Evolutionary conservation across 2,113 vertebrate genomes (phyloP).

Genomic region (Erinaceus europaeus): DNA sequence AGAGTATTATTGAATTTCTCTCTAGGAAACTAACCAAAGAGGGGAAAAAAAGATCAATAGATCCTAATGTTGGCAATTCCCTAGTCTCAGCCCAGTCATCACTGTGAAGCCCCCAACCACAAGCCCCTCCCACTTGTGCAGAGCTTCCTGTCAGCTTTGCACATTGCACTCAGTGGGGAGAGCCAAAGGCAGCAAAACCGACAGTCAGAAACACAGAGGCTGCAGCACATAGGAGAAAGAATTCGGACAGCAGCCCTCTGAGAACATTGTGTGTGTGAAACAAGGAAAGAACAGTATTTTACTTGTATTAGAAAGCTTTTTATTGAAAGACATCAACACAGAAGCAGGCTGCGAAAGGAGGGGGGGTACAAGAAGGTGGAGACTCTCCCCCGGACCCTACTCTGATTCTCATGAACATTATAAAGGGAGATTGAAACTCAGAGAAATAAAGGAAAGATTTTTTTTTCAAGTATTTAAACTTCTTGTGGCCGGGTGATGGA

Average conservation of each 20-base stretch:
- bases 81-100: background rate
- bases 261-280: background rate
- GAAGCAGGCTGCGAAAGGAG: too few species aligned
- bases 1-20: background rate
- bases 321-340: too few species aligned
- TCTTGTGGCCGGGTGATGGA: too few species aligned
- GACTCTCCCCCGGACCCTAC: too few species aligned
- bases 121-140: fast-evolving
- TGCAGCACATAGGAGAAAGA: background rate
- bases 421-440: too few species aligned
- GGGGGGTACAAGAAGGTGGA: too few species aligned
- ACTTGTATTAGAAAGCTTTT: too few species aligned
- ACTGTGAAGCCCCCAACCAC: fast-evolving
- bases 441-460: too few species aligned
- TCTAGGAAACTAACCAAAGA: background rate
- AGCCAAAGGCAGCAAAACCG: background rate
- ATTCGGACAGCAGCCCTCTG: background rate
- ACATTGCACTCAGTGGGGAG: background rate
- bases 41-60: background rate
- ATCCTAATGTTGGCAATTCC: background rate
- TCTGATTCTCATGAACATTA: too few species aligned
- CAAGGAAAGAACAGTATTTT: background rate
- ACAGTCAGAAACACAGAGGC: background rate
- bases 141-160: background rate
- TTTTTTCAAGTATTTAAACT: too few species aligned